phyloP scores from a whole-genome alignment of 2,113 vertebrate species.

The Mesocricetus auratus region DNA sequence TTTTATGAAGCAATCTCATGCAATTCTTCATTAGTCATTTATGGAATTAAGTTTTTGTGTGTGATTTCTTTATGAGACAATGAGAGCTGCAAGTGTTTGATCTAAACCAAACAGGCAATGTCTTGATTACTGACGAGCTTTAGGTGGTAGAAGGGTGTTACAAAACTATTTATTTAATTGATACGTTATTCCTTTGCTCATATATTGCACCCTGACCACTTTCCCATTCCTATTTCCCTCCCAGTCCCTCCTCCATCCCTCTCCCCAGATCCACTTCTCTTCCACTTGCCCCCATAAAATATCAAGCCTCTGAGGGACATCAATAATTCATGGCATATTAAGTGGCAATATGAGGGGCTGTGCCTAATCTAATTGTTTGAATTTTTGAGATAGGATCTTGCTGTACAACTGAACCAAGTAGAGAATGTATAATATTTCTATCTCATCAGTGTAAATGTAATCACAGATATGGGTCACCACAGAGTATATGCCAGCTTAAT shows the following conservation, averaged over 20 bases:
- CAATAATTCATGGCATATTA: too few relatives aligned
- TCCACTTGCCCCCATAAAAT: too few relatives aligned
- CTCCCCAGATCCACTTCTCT: too few relatives aligned
- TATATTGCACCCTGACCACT: too few relatives aligned
- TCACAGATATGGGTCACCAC: neutral
- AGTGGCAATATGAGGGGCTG: too few relatives aligned
- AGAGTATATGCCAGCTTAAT: constrained; percentile 1
- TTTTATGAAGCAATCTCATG: neutral
- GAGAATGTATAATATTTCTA: neutral
- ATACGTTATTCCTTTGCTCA: too few relatives aligned
- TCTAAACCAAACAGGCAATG: neutral
- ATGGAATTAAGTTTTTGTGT: neutral
- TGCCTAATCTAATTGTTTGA: neutral
- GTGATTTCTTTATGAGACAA: neutral
- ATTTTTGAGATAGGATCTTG: neutral
- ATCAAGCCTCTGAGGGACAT: too few relatives aligned
- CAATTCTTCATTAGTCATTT: neutral
- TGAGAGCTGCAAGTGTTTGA: neutral
- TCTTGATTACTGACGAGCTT: neutral
- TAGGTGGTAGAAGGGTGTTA: neutral
- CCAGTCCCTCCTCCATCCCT: too few relatives aligned
- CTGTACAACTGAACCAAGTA: neutral
- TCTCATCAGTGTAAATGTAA: neutral
- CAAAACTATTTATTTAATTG: too few relatives aligned
- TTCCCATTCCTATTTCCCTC: too few relatives aligned